Conservation (phyloP, 2,113 vertebrate species). For the Falco punctatus region DNA sequence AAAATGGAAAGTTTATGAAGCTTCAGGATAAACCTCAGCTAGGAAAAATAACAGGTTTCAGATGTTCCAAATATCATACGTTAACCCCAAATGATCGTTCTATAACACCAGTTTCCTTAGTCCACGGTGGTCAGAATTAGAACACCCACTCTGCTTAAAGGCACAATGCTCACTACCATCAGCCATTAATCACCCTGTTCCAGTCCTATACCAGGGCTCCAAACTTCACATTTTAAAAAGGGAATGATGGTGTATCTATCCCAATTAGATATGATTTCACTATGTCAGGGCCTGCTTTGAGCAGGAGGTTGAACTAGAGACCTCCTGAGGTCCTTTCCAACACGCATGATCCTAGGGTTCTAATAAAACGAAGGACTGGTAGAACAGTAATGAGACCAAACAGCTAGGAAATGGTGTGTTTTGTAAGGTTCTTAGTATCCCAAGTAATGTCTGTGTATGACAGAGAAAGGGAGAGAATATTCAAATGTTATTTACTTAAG, state of each 20-base stretch:
- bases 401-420: neutral
- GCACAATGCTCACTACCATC: neutral
- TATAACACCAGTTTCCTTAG: slow-evolving; percentile 62
- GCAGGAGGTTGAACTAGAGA: neutral
- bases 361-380: neutral
- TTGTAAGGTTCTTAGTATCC: neutral
- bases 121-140: neutral
- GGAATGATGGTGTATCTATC: neutral
- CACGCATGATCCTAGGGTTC: neutral
- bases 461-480: neutral
- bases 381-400: neutral
- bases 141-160: slow-evolving; percentile 63
- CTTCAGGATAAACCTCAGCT: slow-evolving; percentile 76
- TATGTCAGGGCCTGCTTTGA: neutral
- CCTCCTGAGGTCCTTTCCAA: neutral
- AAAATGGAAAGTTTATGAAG: slow-evolving; percentile 81
- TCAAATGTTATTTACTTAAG: slow-evolving; percentile 3
- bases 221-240: neutral
- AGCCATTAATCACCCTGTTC: neutral
- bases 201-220: neutral
- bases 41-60: slow-evolving; percentile 78
- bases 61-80: slow-evolving; percentile 75
- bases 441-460: neutral
- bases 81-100: slow-evolving; percentile 70
- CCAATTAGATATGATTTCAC: neutral